Evolutionary conservation across 2,888 invertebrate genomes (phyloP), one percentile per base, ranked within the genome.

Genomic region (Cyclophora albipunctata): DNA sequence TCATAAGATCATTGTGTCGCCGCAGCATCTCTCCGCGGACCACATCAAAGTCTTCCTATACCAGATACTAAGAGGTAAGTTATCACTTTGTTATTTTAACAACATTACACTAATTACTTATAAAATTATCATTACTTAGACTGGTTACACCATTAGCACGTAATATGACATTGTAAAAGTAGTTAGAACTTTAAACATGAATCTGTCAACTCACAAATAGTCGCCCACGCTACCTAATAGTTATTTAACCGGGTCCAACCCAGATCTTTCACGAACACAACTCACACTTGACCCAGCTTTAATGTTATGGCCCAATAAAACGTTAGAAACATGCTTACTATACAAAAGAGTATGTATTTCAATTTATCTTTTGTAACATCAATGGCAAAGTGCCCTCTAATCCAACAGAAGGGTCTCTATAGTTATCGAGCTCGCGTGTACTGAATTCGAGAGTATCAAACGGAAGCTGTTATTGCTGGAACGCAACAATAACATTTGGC

Each of bases 31-130:
- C 68, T 98, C 98, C 72, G 94, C 98, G 65, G 99, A 99, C 91
- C 99, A 99, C 92, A 98, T 99, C 90, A 99, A 99, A 94, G 98
- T 99, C 90, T 99, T 99, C 93, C 95, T 99, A 74, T 99, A 99
- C 90, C 99, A 99, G 91, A 99, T 99, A 89, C 93, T 99, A 74
- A 93, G 99, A 92, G 99, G 98, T 94, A 78, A 92, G 93, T 89
- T 20, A 20, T 20, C 20, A 20, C 20, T 20, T 20, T 20, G 20
- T 20, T 20, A 20, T 20, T 20, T n/a, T 49, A 4, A 7, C 33
- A 34, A 48, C 37, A 20, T 20, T 20, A 20, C 1, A 20, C 20
- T 20, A 20, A 20, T 20, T 20, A 20, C 20, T 20, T 20, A 20
- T 20, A 20, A 20, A 20, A 20, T 20, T 20, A 20, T 20, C 20